These are phyloP conservation scores for Synanthedon tipuliformis DNA, from an alignment of 2,888 invertebrate genomes.

Conservation along the genomic window DNA sequence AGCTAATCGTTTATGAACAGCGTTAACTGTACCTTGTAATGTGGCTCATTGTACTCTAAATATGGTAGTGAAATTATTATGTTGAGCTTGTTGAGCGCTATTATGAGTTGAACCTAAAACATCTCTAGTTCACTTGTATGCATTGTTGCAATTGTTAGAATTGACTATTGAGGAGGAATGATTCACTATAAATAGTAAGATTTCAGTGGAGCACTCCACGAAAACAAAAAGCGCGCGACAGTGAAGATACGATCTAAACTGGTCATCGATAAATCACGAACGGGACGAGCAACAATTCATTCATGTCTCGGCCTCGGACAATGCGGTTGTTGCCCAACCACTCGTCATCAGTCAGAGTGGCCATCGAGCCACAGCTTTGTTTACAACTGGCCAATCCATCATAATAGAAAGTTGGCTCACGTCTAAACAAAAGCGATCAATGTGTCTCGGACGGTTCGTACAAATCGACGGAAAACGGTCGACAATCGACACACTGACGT, in stretches of 20 bases:
- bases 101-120: too few relatives aligned
- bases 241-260: background rate
- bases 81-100: too few relatives aligned
- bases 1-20: too few relatives aligned
- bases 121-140: too few relatives aligned
- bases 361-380: background rate
- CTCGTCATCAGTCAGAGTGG: conserved; percentile 1
- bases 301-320: conserved; percentile 17
- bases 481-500: conserved; percentile 11
- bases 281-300: conserved; percentile 17
- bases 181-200: background rate
- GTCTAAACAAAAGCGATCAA: background rate
- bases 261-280: conserved; percentile 17
- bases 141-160: too few relatives aligned
- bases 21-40: too few relatives aligned
- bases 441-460: background rate
- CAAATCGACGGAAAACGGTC: background rate
- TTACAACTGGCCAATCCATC: background rate
- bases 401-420: background rate
- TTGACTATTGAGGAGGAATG: background rate
- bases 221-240: background rate
- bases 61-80: background rate
- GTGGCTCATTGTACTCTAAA: background rate
- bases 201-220: background rate
- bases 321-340: background rate